Evolutionary conservation across 2,113 vertebrate genomes (phyloP).

Genomic region (Cygnus atratus): DNA sequence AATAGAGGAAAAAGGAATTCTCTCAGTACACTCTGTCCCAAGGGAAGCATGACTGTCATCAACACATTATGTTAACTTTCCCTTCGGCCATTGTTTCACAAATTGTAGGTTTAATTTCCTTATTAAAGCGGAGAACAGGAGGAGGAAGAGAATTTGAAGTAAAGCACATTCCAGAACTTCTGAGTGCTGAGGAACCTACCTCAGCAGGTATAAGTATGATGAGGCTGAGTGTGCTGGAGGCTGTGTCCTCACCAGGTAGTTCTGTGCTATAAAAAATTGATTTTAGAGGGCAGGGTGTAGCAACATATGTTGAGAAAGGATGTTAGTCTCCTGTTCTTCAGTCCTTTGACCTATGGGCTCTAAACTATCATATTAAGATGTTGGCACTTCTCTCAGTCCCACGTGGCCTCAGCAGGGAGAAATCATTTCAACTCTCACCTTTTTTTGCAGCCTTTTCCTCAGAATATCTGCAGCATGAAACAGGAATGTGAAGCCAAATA

Average conservation of each 20-base stretch:
- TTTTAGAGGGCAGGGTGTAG: background rate
- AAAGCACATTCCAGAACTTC: background rate
- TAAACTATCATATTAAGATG: background rate
- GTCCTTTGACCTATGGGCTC: background rate
- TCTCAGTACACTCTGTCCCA: background rate
- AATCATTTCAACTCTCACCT: background rate
- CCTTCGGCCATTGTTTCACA: background rate
- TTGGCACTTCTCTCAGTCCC: background rate
- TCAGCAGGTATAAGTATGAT: rapidly evolving
- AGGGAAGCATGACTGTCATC: background rate
- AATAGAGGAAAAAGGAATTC: background rate
- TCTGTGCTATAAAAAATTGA: background rate
- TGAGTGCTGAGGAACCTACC: background rate
- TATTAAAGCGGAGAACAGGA: background rate
- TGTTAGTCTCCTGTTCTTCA: background rate
- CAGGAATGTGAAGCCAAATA: background rate
- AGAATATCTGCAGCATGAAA: background rate
- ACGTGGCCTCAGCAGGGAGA: background rate
- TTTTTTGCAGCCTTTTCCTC: background rate
- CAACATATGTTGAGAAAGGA: background rate
- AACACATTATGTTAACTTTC: background rate
- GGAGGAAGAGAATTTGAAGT: background rate
- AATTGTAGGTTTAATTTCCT: background rate
- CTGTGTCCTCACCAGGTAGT: background rate
- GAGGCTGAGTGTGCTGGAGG: background rate